A percentile compares a stretch with the other conserved stretches of the same genome.
These are phyloP conservation scores for Dipodomys spectabilis DNA, from an alignment of 2,113 vertebrate genomes.

Conservation along the genomic window DNA sequence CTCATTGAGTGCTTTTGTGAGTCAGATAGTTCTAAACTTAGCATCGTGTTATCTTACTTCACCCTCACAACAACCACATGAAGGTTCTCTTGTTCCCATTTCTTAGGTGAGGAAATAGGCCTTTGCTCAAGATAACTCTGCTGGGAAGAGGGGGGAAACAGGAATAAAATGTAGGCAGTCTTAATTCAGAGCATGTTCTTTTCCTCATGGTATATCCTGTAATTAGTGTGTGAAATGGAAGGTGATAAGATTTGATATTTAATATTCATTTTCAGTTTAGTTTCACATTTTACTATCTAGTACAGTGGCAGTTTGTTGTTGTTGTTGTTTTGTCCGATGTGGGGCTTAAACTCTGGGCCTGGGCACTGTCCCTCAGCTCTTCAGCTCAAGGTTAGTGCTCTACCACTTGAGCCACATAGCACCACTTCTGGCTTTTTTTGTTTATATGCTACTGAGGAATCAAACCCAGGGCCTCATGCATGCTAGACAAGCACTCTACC, in stretches of 20 bases:
- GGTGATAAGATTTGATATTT: conserved; percentile 12
- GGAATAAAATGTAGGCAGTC: conserved; percentile 10
- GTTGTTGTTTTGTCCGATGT: too few relatives aligned
- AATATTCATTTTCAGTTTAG: conserved; percentile 40
- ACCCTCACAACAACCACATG: conserved; percentile 29
- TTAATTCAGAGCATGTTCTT: conserved; percentile 33
- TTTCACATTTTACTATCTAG: conserved; percentile 42
- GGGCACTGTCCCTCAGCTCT: too few relatives aligned
- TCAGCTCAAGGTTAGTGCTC: too few relatives aligned
- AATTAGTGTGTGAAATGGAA: neutral
- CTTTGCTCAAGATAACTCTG: neutral
- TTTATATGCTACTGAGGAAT: too few relatives aligned
- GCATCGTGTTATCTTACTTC: conserved; percentile 42
- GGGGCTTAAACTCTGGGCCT: too few relatives aligned
- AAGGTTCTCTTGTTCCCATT: conserved; percentile 30
- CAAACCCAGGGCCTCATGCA: too few relatives aligned
- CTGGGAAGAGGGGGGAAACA: conserved; percentile 25
- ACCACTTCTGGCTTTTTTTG: too few relatives aligned
- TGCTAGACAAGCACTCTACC: too few relatives aligned
- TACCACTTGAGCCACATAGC: too few relatives aligned
- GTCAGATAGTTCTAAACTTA: conserved; percentile 65
- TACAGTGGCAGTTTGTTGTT: neutral
- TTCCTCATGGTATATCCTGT: neutral
- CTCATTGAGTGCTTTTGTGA: conserved; percentile 62
- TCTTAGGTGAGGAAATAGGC: conserved; percentile 50